Conservation (phyloP, 2,113 vertebrate species). For the Leptobrachium ailaonicum region DNA sequence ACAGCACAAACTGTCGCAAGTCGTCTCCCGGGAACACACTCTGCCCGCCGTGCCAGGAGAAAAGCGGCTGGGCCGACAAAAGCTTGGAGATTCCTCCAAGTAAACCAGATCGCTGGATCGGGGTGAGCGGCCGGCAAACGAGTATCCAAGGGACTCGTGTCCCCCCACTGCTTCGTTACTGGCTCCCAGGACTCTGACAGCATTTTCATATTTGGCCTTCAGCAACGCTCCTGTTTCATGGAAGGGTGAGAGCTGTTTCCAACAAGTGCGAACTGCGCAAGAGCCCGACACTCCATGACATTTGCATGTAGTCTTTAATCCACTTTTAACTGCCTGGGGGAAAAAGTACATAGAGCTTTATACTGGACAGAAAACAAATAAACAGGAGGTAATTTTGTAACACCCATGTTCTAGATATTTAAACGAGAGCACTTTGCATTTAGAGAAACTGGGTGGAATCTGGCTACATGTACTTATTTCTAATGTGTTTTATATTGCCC, state of each 20-base stretch:
- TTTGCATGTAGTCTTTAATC: constrained; percentile 95
- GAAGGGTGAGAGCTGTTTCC: constrained; percentile 96
- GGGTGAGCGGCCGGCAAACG: constrained; percentile 60
- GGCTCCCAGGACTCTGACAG: constrained; percentile 85
- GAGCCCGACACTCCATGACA: constrained; percentile 96
- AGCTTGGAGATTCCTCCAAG: constrained; percentile 94
- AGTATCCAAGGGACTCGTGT: constrained; percentile 62
- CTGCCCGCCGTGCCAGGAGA: constrained; percentile 86
- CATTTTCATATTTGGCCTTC: constrained; percentile 86
- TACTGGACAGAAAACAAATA: no score
- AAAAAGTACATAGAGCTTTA: no score
- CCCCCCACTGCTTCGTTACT: constrained; percentile 88
- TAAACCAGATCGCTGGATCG: constrained; percentile 86
- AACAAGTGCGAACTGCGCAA: constrained; percentile 92
- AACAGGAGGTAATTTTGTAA: no score
- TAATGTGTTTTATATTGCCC: no score
- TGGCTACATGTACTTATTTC: no score
- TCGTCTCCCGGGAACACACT: constrained; percentile 86
- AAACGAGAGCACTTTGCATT: no score
- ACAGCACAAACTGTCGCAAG: constrained; percentile 92
- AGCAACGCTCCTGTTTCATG: constrained; percentile 87
- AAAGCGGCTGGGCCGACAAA: constrained; percentile 90
- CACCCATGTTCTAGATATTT: no score
- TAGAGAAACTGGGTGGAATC: no score
- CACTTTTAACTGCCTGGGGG: constrained; percentile 87